These are phyloP conservation scores for zebrafish (Danio rerio) DNA, from an alignment of 2,113 vertebrate genomes.

Conservation along the genomic window DNA sequence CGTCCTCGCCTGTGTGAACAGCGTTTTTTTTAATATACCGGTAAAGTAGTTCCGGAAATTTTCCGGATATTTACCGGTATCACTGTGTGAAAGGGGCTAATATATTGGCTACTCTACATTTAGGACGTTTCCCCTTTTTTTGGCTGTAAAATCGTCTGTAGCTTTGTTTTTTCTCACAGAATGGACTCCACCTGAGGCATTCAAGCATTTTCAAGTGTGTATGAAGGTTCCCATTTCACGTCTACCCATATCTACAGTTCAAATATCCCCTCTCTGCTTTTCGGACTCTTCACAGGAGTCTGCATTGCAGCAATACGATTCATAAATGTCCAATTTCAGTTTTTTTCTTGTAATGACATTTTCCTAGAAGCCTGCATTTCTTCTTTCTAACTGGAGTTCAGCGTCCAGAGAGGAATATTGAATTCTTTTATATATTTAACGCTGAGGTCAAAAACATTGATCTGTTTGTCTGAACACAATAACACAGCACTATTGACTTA, in stretches of 20 bases:
- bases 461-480: not conserved
- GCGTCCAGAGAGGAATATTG: not conserved
- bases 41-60: no score
- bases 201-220: not conserved
- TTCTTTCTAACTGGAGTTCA: not conserved
- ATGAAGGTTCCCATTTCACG: not conserved
- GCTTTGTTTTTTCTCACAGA: not conserved
- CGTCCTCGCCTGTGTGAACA: no score
- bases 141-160: not conserved
- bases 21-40: no score
- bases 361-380: no score
- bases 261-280: not conserved
- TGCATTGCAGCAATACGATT: not conserved
- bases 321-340: not conserved
- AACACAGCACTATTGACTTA: not conserved
- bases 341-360: not conserved
- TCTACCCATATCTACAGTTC: not conserved
- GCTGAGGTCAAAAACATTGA: not conserved
- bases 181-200: not conserved
- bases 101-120: not conserved
- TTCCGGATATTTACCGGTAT: no score
- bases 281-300: not conserved
- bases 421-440: not conserved
- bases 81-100: no score
- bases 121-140: not conserved